Evolutionary conservation across 2,888 invertebrate genomes (phyloP), one percentile per base, ranked within the genome.

Genomic region (Phyllotreta cruciferae): DNA sequence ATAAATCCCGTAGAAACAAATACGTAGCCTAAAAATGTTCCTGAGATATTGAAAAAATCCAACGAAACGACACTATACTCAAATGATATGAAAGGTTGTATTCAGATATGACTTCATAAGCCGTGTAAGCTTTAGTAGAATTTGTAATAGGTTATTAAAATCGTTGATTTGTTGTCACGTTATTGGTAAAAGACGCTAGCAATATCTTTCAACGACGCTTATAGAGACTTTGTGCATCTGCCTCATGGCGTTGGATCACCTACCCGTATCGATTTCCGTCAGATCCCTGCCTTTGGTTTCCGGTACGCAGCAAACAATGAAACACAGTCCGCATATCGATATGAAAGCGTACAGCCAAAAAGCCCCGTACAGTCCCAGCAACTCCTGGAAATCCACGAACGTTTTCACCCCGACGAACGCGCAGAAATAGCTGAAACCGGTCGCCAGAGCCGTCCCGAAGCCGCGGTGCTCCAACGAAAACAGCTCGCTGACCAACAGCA

Each of bases 211-310:
- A 9, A 77, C 76, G n/a, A 77, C 75, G 60, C 75, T 76, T 41
- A 76, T 73, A 35, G 75, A 75, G 39, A 76, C 75, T 64, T 71
- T 74, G 8, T 70, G 69, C 53, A 70, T 70, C 63, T 73, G 73
- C 53, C 69, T 67, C 39, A 66, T 69, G 54, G 73, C 71, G 65
- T 72, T 69, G 39, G 74, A 76, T 80, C 79, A 80, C 75, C 80
- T 79, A 53, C 65, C 70, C 41, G 90, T 87, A 77, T 91, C 90
- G 88, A 95, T 94, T 80, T 95, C 94, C 78, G 93, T 93, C 73
- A 96, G 83, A 77, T 94, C 93, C 72, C 90, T 90, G 0, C 95
- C 95, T 79, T 93, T 94, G 3, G 96, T 96, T 82, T 96, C 95
- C 0, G 95, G 95, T 6, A 96, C 92, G 78, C 90, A 91, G 75